Evolutionary conservation across 1,140 invertebrate species (phyloP).

Genomic region (Bicyclus anynana): DNA sequence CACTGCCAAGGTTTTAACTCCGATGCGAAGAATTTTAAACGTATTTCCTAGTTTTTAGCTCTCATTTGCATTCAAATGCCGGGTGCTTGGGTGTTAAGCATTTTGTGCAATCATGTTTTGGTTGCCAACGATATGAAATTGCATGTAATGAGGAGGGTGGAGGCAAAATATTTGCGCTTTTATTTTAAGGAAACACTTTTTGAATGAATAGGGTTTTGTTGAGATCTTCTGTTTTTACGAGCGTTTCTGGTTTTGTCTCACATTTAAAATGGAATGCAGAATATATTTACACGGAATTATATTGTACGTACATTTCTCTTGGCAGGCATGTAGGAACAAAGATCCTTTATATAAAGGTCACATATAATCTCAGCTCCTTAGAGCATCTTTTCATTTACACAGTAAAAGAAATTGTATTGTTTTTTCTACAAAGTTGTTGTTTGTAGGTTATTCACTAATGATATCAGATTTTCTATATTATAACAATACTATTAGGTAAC

Average conservation of each 20-base stretch:
- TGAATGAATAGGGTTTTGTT: conserved; percentile 7
- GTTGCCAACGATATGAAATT: conserved; percentile 28
- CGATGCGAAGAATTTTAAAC: conserved; percentile 3
- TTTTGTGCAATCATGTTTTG: conserved; percentile 30
- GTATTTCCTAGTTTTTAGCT: conserved; percentile 25
- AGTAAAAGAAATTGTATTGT: too few relatives aligned
- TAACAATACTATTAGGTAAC: too few relatives aligned
- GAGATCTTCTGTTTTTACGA: not conserved
- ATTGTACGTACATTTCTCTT: too few relatives aligned
- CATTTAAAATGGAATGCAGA: not conserved
- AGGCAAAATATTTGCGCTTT: conserved; percentile 13
- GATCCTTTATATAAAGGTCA: too few relatives aligned
- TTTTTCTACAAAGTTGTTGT: too few relatives aligned
- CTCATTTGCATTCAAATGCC: conserved; percentile 29
- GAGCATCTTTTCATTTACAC: too few relatives aligned
- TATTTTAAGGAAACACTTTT: conserved; percentile 13
- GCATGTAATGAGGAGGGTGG: conserved; percentile 24
- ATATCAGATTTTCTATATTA: too few relatives aligned
- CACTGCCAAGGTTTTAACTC: not conserved
- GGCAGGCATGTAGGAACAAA: too few relatives aligned
- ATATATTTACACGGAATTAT: not conserved
- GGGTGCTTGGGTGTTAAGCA: conserved; percentile 27
- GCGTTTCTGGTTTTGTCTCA: not conserved
- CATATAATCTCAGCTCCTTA: too few relatives aligned
- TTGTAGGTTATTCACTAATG: too few relatives aligned